Evolutionary conservation across 2,113 vertebrate species (phyloP), one percentile per base, ranked within the genome.

Genomic region (Indri indri): DNA sequence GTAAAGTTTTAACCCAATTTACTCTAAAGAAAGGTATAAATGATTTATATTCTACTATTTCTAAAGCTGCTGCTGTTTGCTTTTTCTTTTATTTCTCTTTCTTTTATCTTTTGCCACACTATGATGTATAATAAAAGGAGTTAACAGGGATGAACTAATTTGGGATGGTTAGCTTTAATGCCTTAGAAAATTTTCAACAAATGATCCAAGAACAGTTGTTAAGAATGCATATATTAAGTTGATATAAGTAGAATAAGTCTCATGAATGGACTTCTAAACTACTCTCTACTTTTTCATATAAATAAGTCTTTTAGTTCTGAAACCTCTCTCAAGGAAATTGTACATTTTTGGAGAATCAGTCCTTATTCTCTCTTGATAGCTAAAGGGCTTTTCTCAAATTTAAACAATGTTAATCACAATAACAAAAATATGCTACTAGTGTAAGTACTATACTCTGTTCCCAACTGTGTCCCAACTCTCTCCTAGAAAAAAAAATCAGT

Each of bases 221-320:
- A 42, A 42, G 40, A 42, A 42, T 5, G 5, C 40, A 5, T 42
- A 5, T 42, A 42, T 42, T 42, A 42, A 42, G 40, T 42, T 42
- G 3, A 42, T 42, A 5, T 42, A 42, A 42, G 40, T 42, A 5
- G 40, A 42, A 42, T 42, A 42, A 42, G 40, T 42, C 5, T 42
- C 5, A 42, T 42, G 40, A 42, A 42, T 42, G 40, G 40, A 42
- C 40, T 42, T 42, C 5, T 42, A 3, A 42, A 42, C 40, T 42
- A 42, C 40, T 99, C 97, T 98, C 98, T 98, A 98, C 98, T 97
- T 98, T 97, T 99, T 98, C 98, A 98, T 99, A 98, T 99, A 97
- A 97, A 97, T 98, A 97, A 98, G 83, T 98, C 83, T 94, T 96
- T 87, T 95, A 98, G 97, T 93, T 93, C 86, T 97, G 86, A 96